Percentiles rank a stretch among this genome's conserved stretches.
These are phyloP conservation scores for Chamaetylas fuelleborni DNA, from an alignment of 2,113 vertebrate genomes.

Conservation along the genomic window DNA sequence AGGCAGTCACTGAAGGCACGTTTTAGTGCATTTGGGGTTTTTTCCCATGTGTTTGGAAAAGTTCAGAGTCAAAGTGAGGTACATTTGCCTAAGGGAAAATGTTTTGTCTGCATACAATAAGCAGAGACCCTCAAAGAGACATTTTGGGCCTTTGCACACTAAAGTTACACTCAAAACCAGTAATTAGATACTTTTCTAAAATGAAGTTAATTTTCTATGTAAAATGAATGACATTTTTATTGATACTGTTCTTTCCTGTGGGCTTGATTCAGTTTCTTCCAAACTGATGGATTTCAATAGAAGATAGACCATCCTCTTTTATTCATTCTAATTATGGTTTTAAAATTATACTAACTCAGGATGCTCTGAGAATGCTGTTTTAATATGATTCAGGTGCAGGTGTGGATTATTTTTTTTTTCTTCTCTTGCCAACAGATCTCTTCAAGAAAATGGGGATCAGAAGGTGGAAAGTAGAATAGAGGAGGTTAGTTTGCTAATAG, in stretches of 20 bases:
- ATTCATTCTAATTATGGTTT: background rate
- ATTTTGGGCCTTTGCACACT: background rate
- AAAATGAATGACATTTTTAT: background rate
- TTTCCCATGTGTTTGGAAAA: background rate
- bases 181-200: background rate
- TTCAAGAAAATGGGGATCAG: slow-evolving; percentile 89
- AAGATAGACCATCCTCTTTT: background rate
- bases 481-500: slow-evolving; percentile 80
- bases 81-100: background rate
- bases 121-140: background rate
- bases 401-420: background rate
- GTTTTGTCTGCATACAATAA: background rate
- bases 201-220: background rate
- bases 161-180: background rate
- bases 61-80: background rate
- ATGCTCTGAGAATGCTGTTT: background rate
- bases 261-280: background rate
- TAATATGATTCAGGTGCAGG: background rate
- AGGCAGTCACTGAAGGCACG: rapidly evolving
- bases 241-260: background rate
- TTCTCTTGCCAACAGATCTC: slow-evolving; percentile 72
- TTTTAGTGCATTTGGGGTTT: background rate
- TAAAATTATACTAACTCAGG: background rate
- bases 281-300: background rate
- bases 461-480: slow-evolving; percentile 92